Evolutionary conservation across 2,113 vertebrate genomes (phyloP).

Genomic region (Pygoscelis antarcticus): DNA sequence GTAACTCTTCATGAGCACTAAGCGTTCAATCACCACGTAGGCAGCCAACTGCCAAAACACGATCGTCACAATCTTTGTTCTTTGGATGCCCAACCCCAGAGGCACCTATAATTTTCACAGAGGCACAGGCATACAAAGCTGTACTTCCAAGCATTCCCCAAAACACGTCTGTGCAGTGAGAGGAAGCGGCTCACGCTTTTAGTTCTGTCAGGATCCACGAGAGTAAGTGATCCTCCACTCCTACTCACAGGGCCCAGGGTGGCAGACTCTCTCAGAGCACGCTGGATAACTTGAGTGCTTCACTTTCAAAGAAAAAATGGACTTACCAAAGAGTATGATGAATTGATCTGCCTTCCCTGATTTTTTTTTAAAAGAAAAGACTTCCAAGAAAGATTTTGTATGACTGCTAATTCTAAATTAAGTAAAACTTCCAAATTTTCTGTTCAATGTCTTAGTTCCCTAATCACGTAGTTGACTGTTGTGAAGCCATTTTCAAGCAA

Average conservation of each 20-base stretch:
- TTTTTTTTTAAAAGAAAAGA: background rate
- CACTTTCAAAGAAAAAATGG: background rate
- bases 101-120: conserved; percentile 47
- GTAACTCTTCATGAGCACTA: conserved; percentile 44
- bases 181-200: background rate
- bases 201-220: background rate
- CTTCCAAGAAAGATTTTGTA: background rate
- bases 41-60: conserved; percentile 66
- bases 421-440: background rate
- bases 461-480: background rate
- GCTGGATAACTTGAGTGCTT: background rate
- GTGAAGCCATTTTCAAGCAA: background rate
- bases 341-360: background rate
- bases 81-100: conserved; percentile 41
- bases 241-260: background rate
- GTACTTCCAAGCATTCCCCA: background rate
- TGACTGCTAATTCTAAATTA: background rate
- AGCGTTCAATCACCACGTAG: conserved; percentile 29
- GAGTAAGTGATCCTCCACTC: background rate
- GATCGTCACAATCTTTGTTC: conserved; percentile 35
- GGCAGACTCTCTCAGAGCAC: background rate
- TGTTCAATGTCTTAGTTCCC: background rate
- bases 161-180: background rate
- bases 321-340: background rate
- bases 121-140: conserved; percentile 34